Conservation (phyloP, 2,888 invertebrate species). For the Acrobasis suavella region DNA sequence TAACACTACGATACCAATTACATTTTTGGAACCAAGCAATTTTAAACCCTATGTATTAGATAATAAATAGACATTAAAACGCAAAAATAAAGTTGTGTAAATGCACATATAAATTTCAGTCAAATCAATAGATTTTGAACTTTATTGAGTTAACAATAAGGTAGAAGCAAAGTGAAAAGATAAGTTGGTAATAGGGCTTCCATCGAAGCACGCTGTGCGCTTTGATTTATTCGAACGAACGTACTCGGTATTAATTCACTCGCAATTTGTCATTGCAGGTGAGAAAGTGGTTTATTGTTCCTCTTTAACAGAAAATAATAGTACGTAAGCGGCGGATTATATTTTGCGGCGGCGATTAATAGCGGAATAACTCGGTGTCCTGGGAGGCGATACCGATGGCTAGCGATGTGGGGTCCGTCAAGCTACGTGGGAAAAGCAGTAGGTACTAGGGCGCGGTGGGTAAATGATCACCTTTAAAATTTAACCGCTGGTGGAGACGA, state of each 20-base stretch:
- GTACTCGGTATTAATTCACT: slow-evolving; percentile 68
- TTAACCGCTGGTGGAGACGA: no score
- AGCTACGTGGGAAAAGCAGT: neutral
- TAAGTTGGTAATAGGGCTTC: slow-evolving; percentile 37
- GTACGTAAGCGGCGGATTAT: slow-evolving; percentile 43
- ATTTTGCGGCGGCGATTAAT: slow-evolving; percentile 39
- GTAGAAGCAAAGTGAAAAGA: slow-evolving; percentile 24
- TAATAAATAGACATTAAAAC: slow-evolving; percentile 28
- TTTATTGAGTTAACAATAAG: slow-evolving; percentile 29
- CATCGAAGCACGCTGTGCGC: slow-evolving; percentile 58
- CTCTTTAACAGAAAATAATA: slow-evolving; percentile 58
- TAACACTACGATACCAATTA: slow-evolving; percentile 45
- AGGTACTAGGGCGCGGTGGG: no score
- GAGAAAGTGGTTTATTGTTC: slow-evolving; percentile 75
- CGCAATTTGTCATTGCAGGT: slow-evolving; percentile 74
- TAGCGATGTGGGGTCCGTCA: neutral
- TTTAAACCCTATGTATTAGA: neutral
- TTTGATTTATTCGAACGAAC: slow-evolving; percentile 69
- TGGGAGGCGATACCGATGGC: slow-evolving; percentile 9
- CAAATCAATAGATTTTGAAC: slow-evolving; percentile 30
- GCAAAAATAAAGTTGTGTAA: slow-evolving; percentile 36
- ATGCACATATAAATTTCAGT: slow-evolving; percentile 31
- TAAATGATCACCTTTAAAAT: no score
- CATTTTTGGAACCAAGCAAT: slow-evolving; percentile 25
- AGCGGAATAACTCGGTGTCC: slow-evolving; percentile 19